Evolutionary conservation across 2,888 invertebrate genomes (phyloP).

Genomic region (Fabriciana adippe): DNA sequence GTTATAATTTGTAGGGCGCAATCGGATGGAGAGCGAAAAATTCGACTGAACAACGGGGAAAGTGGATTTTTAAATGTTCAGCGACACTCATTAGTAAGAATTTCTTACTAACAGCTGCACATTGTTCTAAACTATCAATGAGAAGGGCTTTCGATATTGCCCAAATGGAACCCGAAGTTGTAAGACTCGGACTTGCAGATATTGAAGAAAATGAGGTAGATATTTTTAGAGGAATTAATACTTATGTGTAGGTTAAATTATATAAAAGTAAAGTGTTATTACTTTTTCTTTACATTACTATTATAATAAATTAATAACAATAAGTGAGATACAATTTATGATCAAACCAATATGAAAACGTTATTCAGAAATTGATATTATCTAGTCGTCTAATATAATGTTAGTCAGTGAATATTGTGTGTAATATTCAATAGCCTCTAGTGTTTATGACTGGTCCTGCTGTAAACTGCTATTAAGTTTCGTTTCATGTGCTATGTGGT

Average conservation of each 20-base stretch:
- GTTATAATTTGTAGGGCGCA: conserved; percentile 46
- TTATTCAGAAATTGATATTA: no score
- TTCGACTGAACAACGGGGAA: conserved; percentile 24
- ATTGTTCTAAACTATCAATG: conserved; percentile 66
- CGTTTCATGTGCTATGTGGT: no score
- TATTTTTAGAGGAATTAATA: not conserved
- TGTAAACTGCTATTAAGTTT: no score
- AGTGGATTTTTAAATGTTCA: conserved; percentile 77
- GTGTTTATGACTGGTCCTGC: no score
- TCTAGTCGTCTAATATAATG: no score
- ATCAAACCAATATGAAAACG: no score
- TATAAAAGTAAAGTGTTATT: no score
- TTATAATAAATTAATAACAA: no score
- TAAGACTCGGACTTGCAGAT: conserved; percentile 50
- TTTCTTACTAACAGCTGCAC: conserved; percentile 85
- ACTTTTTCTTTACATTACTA: no score
- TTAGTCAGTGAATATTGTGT: no score
- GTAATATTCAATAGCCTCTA: no score
- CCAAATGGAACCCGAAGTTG: conserved; percentile 49
- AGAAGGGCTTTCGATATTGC: conserved; percentile 36
- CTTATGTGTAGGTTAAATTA: not conserved
- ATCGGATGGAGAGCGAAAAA: conserved; percentile 50
- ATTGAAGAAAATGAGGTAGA: conserved; percentile 35
- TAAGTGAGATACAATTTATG: not conserved
- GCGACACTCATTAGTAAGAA: conserved; percentile 83